phyloP scores from a whole-genome alignment of 35 echinoderm and acorn worm genomes.

The Chiridota heheva region DNA sequence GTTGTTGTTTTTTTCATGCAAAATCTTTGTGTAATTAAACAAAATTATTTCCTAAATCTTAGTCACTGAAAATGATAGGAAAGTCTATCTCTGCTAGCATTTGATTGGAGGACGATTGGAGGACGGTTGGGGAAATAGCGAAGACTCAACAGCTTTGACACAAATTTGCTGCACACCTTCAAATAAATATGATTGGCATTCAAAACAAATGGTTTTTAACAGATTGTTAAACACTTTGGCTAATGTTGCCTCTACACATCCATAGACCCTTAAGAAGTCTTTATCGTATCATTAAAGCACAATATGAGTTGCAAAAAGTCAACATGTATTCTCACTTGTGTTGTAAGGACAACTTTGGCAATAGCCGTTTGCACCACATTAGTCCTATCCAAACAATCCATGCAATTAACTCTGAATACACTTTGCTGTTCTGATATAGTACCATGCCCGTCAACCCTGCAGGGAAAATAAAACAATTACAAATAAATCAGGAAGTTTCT shows the following conservation, averaged over 20 bases:
- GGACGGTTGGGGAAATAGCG: no score
- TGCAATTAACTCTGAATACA: conserved; percentile 96
- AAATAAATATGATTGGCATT: neutral
- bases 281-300: no score
- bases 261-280: no score
- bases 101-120: no score
- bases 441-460: conserved; percentile 83
- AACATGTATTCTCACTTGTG: conserved; percentile 70
- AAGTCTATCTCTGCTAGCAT: no score
- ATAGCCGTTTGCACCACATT: conserved; percentile 95
- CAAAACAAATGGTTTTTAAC: neutral
- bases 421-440: conserved; percentile 82
- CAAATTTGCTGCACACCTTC: no score
- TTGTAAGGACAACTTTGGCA: conserved; percentile 73
- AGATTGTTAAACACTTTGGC: neutral
- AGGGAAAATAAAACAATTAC: conserved; percentile 12
- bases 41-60: no score
- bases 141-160: no score
- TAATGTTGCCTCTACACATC: no score
- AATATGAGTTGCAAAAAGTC: neutral
- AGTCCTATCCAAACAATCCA: conserved; percentile 94
- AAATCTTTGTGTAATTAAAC: no score
- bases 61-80: no score
- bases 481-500: neutral
- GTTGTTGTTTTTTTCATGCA: no score